Percentiles rank a stretch among this genome's conserved stretches.
phyloP scores from a whole-genome alignment of 1,140 invertebrate genomes.

The Trichonephila inaurata region DNA sequence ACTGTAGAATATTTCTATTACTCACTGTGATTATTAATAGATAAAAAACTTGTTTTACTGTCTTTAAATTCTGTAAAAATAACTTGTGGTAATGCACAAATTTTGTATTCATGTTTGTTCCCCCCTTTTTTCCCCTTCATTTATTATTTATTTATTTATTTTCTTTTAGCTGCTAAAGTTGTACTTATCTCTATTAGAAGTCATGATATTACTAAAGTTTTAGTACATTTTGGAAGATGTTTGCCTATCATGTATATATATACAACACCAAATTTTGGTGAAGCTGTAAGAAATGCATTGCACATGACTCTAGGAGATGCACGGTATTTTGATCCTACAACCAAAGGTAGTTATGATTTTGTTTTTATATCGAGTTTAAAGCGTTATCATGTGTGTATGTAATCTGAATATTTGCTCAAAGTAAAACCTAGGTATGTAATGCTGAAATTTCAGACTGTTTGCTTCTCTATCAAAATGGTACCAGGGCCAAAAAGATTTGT shows the following conservation, averaged over 20 bases:
- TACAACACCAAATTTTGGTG: conserved; percentile 85
- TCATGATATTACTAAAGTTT: conserved; percentile 39
- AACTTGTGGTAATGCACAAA: too few species aligned
- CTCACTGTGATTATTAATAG: too few species aligned
- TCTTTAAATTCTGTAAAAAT: too few species aligned
- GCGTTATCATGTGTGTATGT: background rate
- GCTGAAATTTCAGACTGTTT: too few species aligned
- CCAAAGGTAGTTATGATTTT: conserved; percentile 82
- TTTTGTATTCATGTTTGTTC: too few species aligned
- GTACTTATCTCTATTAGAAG: conserved; percentile 15
- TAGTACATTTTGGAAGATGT: conserved; percentile 85
- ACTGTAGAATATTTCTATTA: too few species aligned
- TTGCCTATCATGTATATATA: conserved; percentile 90
- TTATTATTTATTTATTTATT: background rate
- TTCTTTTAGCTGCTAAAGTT: background rate
- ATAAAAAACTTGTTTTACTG: too few species aligned
- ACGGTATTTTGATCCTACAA: conserved; percentile 84
- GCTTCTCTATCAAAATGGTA: too few species aligned
- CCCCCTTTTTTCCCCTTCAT: too few species aligned
- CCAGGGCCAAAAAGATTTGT: too few species aligned
- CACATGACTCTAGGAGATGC: conserved; percentile 84
- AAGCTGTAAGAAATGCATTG: conserved; percentile 86
- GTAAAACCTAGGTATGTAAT: too few species aligned
- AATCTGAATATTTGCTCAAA: background rate
- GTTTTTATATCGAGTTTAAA: background rate